Percentiles rank a stretch among this genome's conserved stretches.
Conservation (phyloP, 2,113 vertebrate genomes). For the Vireo altiloquus region DNA sequence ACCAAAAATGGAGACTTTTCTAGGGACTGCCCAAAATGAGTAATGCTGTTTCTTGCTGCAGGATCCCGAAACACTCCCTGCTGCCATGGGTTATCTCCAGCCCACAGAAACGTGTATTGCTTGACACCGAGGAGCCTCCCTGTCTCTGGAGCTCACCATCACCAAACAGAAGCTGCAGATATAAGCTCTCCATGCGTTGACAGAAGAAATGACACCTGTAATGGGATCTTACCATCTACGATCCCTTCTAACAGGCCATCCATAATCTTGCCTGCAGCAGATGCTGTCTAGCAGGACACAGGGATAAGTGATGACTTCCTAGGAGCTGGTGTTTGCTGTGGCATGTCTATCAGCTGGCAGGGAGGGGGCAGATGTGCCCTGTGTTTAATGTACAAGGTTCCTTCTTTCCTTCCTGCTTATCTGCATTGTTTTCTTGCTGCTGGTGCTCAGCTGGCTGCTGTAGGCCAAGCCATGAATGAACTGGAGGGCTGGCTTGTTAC, state of each 20-base stretch:
- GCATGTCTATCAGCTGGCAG: neutral
- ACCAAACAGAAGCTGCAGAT: neutral
- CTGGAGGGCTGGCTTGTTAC: neutral
- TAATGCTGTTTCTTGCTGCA: neutral
- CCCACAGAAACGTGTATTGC: neutral
- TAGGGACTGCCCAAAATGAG: neutral
- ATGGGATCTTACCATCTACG: neutral
- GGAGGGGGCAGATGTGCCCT: neutral
- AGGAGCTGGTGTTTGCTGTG: neutral
- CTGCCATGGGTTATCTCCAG: neutral
- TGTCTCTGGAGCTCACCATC: neutral
- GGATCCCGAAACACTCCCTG: neutral
- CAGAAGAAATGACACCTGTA: neutral
- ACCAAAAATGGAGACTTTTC: neutral
- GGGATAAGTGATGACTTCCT: neutral
- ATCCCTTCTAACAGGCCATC: neutral
- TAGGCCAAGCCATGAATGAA: neutral
- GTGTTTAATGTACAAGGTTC: neutral
- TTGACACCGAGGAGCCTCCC: neutral
- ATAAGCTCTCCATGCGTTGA: neutral
- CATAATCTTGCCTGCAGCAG: neutral
- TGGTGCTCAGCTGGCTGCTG: neutral
- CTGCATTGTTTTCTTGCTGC: neutral
- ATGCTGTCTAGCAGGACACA: neutral
- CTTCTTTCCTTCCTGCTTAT: neutral